Conservation (phyloP, 2,113 vertebrate genomes). For the Naja naja region DNA sequence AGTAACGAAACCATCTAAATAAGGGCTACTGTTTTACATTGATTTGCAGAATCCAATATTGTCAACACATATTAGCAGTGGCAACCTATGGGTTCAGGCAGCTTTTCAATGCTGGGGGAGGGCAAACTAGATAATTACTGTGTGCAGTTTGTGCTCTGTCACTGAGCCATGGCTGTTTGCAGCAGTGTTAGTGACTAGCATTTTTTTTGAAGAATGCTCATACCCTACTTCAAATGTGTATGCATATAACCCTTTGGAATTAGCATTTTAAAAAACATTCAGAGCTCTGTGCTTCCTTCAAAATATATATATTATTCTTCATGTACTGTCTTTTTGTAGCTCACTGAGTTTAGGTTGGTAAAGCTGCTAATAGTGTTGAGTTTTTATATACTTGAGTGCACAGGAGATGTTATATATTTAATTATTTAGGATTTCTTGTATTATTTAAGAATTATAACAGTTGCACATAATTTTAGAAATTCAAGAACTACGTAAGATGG, state of each 20-base stretch:
- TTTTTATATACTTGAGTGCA: conserved; percentile 4
- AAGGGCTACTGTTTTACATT: neutral
- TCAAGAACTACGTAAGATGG: neutral
- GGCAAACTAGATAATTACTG: neutral
- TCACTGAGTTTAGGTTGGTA: neutral
- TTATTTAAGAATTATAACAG: conserved; percentile 7
- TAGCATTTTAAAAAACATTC: neutral
- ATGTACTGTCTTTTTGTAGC: neutral
- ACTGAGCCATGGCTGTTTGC: neutral
- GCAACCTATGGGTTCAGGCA: neutral
- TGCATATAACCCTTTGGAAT: neutral
- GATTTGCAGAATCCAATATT: neutral
- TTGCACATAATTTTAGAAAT: neutral
- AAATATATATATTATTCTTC: neutral
- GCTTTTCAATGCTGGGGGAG: neutral
- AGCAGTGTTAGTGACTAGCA: neutral
- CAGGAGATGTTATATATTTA: neutral
- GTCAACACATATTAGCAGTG: neutral
- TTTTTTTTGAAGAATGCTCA: neutral
- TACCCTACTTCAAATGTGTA: neutral
- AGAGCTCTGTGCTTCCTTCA: neutral
- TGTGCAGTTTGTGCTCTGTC: neutral
- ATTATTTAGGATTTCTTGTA: conserved; percentile 16
- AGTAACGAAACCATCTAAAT: neutral
- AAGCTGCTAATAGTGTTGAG: neutral